A percentile compares a stretch with the other conserved stretches of the same genome.
These are phyloP conservation scores for Rhinella marina DNA, from an alignment of 2,797 vertebrate genomes.

Conservation along the genomic window DNA sequence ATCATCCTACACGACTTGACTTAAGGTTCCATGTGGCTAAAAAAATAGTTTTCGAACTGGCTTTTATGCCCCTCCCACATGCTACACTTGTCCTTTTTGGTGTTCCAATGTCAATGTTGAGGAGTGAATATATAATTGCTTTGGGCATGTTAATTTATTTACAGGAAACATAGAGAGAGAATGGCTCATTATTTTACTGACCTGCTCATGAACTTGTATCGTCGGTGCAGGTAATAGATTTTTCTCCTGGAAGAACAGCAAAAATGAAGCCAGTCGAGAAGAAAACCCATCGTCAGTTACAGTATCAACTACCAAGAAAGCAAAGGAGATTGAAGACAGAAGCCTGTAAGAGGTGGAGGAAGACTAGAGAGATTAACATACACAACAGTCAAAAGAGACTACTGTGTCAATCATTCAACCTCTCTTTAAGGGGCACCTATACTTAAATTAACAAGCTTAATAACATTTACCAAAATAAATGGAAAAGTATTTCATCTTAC, in stretches of 20 bases:
- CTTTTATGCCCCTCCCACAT: no score
- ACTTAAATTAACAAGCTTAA: background rate
- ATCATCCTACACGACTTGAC: no score
- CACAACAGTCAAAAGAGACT: slow-evolving; percentile 72
- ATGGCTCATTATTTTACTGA: slow-evolving; percentile 71
- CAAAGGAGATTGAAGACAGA: slow-evolving; percentile 88
- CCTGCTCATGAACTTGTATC: slow-evolving; percentile 94
- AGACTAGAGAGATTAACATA: slow-evolving; percentile 84
- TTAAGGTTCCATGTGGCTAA: no score
- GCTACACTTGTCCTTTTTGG: no score
- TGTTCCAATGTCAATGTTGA: no score
- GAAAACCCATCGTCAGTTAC: slow-evolving; percentile 88
- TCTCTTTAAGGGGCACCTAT: slow-evolving; percentile 18
- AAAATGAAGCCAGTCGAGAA: slow-evolving; percentile 88
- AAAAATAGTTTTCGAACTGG: no score
- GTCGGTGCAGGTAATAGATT: slow-evolving; percentile 91
- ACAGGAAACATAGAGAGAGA: background rate
- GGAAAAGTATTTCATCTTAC: background rate
- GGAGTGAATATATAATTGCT: no score
- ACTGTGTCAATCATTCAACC: slow-evolving; percentile 42
- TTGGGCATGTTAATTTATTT: background rate
- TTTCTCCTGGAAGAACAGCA: slow-evolving; percentile 92
- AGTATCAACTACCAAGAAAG: slow-evolving; percentile 87
- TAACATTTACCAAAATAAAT: background rate
- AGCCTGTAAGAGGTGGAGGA: slow-evolving; percentile 87